Evolutionary conservation across 2,888 invertebrate species (phyloP).

Genomic region (Noctua janthe): DNA sequence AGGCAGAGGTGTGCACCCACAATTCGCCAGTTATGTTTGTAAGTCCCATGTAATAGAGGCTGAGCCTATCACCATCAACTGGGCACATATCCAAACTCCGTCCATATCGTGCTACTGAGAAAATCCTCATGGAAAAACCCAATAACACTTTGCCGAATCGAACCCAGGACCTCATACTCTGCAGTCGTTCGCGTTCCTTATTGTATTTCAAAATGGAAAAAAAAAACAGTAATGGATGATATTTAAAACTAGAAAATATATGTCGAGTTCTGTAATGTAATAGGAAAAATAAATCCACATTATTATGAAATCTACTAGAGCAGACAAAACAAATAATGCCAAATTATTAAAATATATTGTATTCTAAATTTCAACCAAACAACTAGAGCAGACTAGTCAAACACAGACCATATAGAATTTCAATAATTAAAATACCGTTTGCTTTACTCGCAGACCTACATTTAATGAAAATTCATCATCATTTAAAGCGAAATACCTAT

Average conservation of each 20-base stretch:
- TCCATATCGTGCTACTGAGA: background rate
- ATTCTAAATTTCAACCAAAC: too few species aligned
- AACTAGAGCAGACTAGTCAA: too few species aligned
- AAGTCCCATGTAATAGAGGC: background rate
- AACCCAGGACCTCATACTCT: too few species aligned
- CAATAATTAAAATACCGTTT: slow-evolving; percentile 28
- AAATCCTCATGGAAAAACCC: background rate
- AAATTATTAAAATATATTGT: background rate
- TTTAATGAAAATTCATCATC: slow-evolving; percentile 39
- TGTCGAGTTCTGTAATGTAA: background rate
- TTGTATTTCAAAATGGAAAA: background rate
- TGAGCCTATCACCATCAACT: background rate
- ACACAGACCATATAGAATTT: slow-evolving; percentile 10
- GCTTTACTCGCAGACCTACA: slow-evolving; percentile 8
- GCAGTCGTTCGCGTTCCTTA: background rate
- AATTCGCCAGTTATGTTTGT: background rate
- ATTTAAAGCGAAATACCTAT: slow-evolving; percentile 48
- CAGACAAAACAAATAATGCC: background rate
- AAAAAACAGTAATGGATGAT: too few species aligned
- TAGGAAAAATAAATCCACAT: background rate
- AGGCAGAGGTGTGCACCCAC: background rate
- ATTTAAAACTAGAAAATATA: background rate
- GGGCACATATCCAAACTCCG: background rate
- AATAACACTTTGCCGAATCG: background rate
- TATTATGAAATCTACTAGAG: background rate